Evolutionary conservation across 2,888 invertebrate species (phyloP).

Genomic region (Leptopilina syphax): DNA sequence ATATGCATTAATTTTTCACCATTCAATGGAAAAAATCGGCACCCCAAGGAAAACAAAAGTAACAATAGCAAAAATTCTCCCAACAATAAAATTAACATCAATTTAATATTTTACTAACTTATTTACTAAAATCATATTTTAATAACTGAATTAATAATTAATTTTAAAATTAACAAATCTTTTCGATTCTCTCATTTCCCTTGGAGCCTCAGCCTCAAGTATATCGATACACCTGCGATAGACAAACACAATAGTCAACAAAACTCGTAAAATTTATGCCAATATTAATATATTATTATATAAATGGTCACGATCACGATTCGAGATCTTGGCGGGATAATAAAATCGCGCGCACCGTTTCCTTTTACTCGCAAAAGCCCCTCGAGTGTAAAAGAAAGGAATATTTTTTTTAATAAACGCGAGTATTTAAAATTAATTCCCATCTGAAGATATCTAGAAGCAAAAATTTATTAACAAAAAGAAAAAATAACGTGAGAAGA

Average conservation of each 20-base stretch:
- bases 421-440: neutral
- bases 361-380: neutral
- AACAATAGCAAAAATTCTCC: no score
- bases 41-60: no score
- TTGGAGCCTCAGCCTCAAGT: neutral
- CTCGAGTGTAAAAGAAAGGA: neutral
- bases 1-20: no score
- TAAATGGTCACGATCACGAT: conserved; percentile 1
- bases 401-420: neutral
- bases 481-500: neutral
- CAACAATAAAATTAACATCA: no score
- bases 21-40: no score
- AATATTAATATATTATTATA: conserved; percentile 9
- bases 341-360: neutral
- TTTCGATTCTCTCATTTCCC: neutral
- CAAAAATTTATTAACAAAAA: neutral
- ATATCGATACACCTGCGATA: neutral
- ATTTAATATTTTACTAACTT: no score
- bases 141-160: no score
- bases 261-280: conserved; percentile 1
- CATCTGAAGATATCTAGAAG: neutral
- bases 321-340: neutral
- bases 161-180: no score
- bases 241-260: neutral
- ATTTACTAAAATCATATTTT: no score